These are phyloP conservation scores for Nymphalis io DNA, from an alignment of 1,140 invertebrate species.

Conservation along the genomic window DNA sequence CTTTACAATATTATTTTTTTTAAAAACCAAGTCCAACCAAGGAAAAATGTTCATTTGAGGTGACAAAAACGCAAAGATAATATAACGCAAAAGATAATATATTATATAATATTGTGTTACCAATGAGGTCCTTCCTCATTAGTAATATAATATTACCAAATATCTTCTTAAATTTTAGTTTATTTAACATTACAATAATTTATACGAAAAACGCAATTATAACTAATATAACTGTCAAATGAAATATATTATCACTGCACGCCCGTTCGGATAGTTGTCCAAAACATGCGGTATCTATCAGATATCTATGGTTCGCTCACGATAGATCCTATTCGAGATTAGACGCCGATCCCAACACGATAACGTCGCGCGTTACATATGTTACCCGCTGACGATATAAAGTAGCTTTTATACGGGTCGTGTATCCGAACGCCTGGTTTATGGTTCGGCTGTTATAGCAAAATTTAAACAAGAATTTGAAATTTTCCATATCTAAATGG, in stretches of 20 bases:
- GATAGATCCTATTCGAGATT: slow-evolving; percentile 54
- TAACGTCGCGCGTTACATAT: slow-evolving; percentile 52
- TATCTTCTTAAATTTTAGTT: too few species aligned
- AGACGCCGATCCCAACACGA: slow-evolving; percentile 48
- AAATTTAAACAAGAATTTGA: slow-evolving; percentile 29
- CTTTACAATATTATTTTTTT: too few species aligned
- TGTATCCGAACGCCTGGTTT: slow-evolving; percentile 43
- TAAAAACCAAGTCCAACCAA: too few species aligned
- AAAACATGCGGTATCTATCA: slow-evolving; percentile 40
- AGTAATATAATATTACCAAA: too few species aligned
- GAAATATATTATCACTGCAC: slow-evolving; percentile 1
- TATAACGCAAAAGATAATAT: too few species aligned
- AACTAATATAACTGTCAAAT: slow-evolving; percentile 7
- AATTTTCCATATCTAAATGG: slow-evolving; percentile 13
- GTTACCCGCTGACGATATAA: slow-evolving; percentile 54
- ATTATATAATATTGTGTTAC: too few species aligned
- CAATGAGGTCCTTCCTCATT: too few species aligned
- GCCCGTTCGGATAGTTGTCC: slow-evolving; percentile 30
- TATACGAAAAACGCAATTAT: not conserved
- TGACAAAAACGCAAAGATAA: too few species aligned
- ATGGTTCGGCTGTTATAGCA: slow-evolving; percentile 30
- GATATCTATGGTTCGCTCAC: slow-evolving; percentile 38
- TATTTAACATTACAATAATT: not conserved
- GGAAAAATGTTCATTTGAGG: too few species aligned
- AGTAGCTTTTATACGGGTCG: slow-evolving; percentile 47